These are phyloP conservation scores for Chaetorhynchus papuensis DNA, from an alignment of 2,113 vertebrate species.

Conservation along the genomic window DNA sequence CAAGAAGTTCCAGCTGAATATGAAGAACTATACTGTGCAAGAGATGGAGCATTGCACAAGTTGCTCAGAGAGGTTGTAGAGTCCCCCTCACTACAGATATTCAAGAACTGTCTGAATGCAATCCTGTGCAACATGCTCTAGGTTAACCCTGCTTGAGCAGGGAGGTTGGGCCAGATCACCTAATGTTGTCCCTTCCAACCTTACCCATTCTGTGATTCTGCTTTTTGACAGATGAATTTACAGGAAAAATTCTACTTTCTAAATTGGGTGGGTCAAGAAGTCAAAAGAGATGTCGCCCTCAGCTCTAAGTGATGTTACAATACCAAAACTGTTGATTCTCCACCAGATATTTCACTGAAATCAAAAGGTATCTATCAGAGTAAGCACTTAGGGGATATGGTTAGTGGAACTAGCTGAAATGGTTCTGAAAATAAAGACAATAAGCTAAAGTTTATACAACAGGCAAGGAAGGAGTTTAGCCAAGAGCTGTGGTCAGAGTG, in stretches of 20 bases:
- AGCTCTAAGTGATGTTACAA: background rate
- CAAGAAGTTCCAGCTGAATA: background rate
- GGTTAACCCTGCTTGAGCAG: background rate
- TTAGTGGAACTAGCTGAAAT: background rate
- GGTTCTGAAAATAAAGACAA: background rate
- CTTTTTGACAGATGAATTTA: background rate
- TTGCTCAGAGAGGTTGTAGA: background rate
- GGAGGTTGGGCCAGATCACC: background rate
- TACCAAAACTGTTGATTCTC: background rate
- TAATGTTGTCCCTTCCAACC: background rate
- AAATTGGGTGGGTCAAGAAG: rapidly evolving
- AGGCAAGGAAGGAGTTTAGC: background rate
- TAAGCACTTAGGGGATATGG: background rate
- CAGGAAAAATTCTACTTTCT: background rate
- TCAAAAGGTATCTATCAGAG: background rate
- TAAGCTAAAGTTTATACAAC: background rate
- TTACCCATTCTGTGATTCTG: background rate
- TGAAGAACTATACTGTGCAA: rapidly evolving
- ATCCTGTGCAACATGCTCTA: background rate
- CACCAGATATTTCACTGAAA: background rate
- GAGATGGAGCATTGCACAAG: background rate
- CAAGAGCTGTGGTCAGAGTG: background rate
- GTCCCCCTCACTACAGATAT: background rate
- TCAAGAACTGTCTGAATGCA: background rate
- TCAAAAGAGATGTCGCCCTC: background rate